These are phyloP conservation scores for Clamator glandarius DNA, from an alignment of 2,797 vertebrate genomes.

Conservation along the genomic window DNA sequence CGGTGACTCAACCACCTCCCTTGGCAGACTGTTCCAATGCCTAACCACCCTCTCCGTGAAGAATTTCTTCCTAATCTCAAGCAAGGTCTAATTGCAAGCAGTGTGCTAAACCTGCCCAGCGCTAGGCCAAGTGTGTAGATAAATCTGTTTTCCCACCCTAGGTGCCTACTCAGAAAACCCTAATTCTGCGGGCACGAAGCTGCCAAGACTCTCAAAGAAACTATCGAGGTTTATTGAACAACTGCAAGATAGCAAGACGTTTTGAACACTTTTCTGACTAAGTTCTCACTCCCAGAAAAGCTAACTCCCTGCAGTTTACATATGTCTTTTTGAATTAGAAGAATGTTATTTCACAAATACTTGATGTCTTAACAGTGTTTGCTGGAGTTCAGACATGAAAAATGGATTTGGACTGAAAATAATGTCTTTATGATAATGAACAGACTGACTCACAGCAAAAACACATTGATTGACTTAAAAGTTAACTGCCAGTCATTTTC, in stretches of 20 bases:
- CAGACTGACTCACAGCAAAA: constrained; percentile 27
- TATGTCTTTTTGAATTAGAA: constrained; percentile 32
- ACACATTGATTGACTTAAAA: constrained; percentile 19
- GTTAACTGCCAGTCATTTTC: constrained; percentile 20
- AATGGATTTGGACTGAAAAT: constrained; percentile 10
- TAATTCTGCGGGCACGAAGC: neutral
- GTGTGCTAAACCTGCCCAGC: neutral
- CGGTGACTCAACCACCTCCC: too few species aligned
- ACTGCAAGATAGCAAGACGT: neutral
- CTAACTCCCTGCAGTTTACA: neutral
- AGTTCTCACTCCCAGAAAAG: constrained; percentile 1
- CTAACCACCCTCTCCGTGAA: too few species aligned
- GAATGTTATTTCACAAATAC: constrained; percentile 16
- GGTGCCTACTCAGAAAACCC: neutral
- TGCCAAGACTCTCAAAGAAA: neutral
- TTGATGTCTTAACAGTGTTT: neutral
- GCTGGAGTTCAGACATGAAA: neutral
- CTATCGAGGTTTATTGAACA: neutral
- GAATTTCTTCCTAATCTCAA: too few species aligned
- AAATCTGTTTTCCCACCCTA: neutral
- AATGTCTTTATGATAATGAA: constrained; percentile 16
- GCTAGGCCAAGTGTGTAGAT: too few species aligned
- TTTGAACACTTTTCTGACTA: neutral
- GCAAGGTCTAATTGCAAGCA: neutral
- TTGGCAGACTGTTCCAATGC: too few species aligned